These are phyloP conservation scores for Tubulanus polymorphus DNA, from an alignment of 2,888 invertebrate genomes.

Conservation along the genomic window DNA sequence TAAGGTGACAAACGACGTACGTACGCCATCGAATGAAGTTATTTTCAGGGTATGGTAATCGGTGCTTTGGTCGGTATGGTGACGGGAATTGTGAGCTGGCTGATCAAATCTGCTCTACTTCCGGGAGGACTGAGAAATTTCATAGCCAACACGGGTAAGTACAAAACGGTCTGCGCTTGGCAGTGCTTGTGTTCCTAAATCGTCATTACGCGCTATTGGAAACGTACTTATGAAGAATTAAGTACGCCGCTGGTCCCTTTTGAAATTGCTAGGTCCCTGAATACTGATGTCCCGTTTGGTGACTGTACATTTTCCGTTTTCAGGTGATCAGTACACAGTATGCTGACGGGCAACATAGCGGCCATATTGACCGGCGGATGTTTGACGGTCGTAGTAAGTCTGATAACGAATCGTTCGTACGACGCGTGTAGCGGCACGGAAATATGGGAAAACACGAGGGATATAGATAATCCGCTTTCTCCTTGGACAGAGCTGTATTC, in stretches of 20 bases:
- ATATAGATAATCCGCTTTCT: constrained; percentile 53
- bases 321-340: constrained; percentile 46
- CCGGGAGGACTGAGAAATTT: constrained; percentile 41
- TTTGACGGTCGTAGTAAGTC: constrained; percentile 37
- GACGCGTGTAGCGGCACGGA: constrained; percentile 23
- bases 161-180: constrained; percentile 17
- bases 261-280: background rate
- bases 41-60: constrained; percentile 48
- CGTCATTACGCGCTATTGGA: no score
- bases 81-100: constrained; percentile 46
- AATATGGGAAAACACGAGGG: constrained; percentile 52
- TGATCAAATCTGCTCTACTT: constrained; percentile 40
- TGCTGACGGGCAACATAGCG: constrained; percentile 49
- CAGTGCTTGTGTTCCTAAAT: no score
- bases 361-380: constrained; percentile 44
- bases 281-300: background rate
- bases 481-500: constrained; percentile 53
- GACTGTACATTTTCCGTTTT: background rate
- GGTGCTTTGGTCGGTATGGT: constrained; percentile 45
- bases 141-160: constrained; percentile 33
- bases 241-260: background rate
- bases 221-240: background rate
- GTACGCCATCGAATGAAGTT: no score
- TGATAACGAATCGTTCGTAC: constrained; percentile 24
- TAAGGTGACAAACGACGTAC: no score